Percentiles rank a stretch among this genome's conserved stretches.
These are phyloP conservation scores for Synergus itoensis DNA, from an alignment of 2,888 invertebrate species.

Conservation along the genomic window DNA sequence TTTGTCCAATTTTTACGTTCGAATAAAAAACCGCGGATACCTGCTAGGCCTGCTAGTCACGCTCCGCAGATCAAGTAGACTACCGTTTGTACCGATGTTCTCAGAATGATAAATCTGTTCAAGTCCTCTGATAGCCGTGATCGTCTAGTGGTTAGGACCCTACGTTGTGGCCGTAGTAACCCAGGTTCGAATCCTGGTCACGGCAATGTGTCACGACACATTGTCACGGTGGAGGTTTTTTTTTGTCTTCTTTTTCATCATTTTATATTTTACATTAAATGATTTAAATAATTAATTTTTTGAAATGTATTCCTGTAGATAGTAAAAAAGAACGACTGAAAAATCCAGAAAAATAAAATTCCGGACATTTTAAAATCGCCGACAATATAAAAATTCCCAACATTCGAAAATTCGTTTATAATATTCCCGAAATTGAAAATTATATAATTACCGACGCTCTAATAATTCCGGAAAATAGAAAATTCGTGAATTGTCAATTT, in stretches of 20 bases:
- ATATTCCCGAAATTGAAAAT: too few relatives aligned
- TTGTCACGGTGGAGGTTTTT: constrained; percentile 52
- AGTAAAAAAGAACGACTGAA: too few relatives aligned
- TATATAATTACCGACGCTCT: too few relatives aligned
- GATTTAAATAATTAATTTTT: background rate
- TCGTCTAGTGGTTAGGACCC: constrained; percentile 73
- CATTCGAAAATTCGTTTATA: too few relatives aligned
- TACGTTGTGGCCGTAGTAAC: constrained; percentile 79
- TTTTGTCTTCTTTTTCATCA: constrained; percentile 39
- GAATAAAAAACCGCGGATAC: background rate
- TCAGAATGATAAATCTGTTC: constrained; percentile 57
- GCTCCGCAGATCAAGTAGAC: constrained; percentile 46
- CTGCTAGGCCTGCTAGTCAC: constrained; percentile 11
- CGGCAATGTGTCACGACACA: constrained; percentile 66
- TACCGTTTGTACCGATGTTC: constrained; percentile 36
- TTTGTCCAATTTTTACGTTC: background rate
- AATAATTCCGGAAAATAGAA: too few relatives aligned
- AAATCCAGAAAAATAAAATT: too few relatives aligned
- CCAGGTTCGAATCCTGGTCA: constrained; percentile 76
- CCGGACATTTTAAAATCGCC: too few relatives aligned
- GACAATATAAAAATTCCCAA: too few relatives aligned
- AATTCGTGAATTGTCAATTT: too few relatives aligned
- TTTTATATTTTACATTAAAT: background rate
- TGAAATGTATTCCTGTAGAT: background rate
- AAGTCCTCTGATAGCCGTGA: constrained; percentile 57